Evolutionary conservation across 2,797 vertebrate species (phyloP).

Genomic region (Pseudochaenichthys georgianus): DNA sequence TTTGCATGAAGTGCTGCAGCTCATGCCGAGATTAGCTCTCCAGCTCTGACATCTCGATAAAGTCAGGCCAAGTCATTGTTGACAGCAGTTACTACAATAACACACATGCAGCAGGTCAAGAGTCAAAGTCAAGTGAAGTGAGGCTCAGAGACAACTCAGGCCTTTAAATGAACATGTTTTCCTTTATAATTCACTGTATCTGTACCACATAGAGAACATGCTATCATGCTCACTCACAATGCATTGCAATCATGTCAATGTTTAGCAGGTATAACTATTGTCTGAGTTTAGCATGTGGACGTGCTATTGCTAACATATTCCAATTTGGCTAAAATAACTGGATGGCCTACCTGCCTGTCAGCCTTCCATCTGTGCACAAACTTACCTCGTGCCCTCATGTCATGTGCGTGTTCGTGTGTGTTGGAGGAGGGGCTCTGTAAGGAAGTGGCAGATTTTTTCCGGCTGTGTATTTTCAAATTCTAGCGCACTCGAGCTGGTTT

Average conservation of each 20-base stretch:
- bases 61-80: constrained; percentile 34
- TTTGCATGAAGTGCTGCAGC: constrained; percentile 41
- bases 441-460: no score
- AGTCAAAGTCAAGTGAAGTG: neutral
- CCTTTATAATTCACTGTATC: neutral
- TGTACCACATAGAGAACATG: neutral
- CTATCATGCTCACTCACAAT: neutral
- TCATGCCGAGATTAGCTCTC: constrained; percentile 57
- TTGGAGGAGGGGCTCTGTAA: no score
- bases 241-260: neutral
- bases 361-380: no score
- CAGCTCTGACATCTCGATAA: constrained; percentile 36
- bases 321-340: no score
- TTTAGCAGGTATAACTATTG: neutral
- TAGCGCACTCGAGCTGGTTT: no score
- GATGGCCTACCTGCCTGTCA: no score
- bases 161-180: neutral
- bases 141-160: neutral
- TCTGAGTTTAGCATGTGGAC: neutral
- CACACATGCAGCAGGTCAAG: neutral
- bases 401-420: no score
- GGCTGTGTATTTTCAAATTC: no score
- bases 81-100: constrained; percentile 35
- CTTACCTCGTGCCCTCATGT: no score
- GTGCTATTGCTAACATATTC: neutral